These are phyloP conservation scores for Campoletis sonorensis DNA, from an alignment of 1,140 invertebrate species.

Conservation along the genomic window DNA sequence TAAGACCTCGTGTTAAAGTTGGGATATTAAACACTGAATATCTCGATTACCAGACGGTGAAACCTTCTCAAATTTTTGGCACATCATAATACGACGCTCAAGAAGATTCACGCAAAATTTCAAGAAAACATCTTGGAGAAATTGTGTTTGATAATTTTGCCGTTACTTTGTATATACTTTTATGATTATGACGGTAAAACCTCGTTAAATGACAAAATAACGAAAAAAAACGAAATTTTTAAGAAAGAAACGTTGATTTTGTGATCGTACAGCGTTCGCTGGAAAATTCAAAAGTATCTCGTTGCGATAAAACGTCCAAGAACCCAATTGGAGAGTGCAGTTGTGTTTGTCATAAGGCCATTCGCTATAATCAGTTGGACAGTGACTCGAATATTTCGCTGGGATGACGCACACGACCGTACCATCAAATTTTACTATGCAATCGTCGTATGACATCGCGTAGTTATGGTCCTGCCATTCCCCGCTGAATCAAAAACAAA, in stretches of 20 bases:
- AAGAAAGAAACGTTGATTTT: background rate
- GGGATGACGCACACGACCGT: constrained; percentile 62
- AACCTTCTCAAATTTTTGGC: too few species aligned
- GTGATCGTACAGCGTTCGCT: constrained; percentile 54
- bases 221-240: constrained; percentile 16
- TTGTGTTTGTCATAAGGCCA: constrained; percentile 74
- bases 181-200: background rate
- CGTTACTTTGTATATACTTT: too few species aligned
- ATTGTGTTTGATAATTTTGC: too few species aligned
- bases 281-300: constrained; percentile 76
- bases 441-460: constrained; percentile 62
- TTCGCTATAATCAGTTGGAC: constrained; percentile 64
- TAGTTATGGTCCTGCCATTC: constrained; percentile 58
- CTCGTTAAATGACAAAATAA: background rate
- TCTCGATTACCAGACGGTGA: too few species aligned
- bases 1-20: too few species aligned
- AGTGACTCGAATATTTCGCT: constrained; percentile 63
- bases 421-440: constrained; percentile 59
- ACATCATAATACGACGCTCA: too few species aligned
- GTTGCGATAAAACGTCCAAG: constrained; percentile 79
- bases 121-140: too few species aligned
- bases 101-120: too few species aligned
- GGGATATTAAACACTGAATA: too few species aligned
- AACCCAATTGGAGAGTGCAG: constrained; percentile 69
- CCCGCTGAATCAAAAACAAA: constrained; percentile 56